A percentile compares a stretch with the other conserved stretches of the same genome.
These are phyloP conservation scores for Melieria picta DNA, from an alignment of 2,888 invertebrate genomes.

Conservation along the genomic window DNA sequence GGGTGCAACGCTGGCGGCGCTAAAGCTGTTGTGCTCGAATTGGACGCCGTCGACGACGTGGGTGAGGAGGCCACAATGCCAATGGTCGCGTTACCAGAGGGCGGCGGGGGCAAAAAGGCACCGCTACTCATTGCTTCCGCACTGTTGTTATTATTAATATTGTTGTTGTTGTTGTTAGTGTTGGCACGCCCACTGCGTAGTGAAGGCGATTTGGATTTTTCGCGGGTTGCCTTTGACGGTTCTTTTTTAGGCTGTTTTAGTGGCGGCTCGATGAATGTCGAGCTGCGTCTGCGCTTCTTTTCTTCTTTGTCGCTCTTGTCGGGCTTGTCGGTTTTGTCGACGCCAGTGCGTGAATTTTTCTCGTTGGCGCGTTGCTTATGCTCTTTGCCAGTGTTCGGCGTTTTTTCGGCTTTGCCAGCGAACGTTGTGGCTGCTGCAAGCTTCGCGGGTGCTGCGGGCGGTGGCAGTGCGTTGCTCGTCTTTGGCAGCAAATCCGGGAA, in stretches of 20 bases:
- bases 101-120: slow-evolving; percentile 22
- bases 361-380: slow-evolving; percentile 33
- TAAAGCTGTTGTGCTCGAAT: slow-evolving; percentile 10
- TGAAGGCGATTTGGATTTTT: slow-evolving; percentile 62
- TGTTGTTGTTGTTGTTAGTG: slow-evolving; percentile 4
- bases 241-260: slow-evolving; percentile 60
- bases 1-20: slow-evolving; percentile 30
- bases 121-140: slow-evolving; percentile 3
- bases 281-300: slow-evolving; percentile 67
- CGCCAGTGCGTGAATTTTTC: slow-evolving; percentile 18
- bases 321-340: slow-evolving; percentile 69
- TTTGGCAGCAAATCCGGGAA: slow-evolving; percentile 62
- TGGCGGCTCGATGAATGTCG: slow-evolving; percentile 66
- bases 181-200: slow-evolving; percentile 47
- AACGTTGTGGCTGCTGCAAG: slow-evolving; percentile 34
- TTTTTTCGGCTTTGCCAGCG: slow-evolving; percentile 3
- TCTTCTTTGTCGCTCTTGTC: slow-evolving; percentile 62
- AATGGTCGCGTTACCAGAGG: not conserved
- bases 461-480: not conserved
- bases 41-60: slow-evolving; percentile 35
- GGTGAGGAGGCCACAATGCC: slow-evolving; percentile 27
- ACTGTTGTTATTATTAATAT: slow-evolving; percentile 2
- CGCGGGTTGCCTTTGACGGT: slow-evolving; percentile 56
- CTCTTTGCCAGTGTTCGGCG: slow-evolving; percentile 36
- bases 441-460: slow-evolving; percentile 31